These are phyloP conservation scores for Lamellibrachia satsuma DNA, from an alignment of 2,888 invertebrate genomes.

Conservation along the genomic window DNA sequence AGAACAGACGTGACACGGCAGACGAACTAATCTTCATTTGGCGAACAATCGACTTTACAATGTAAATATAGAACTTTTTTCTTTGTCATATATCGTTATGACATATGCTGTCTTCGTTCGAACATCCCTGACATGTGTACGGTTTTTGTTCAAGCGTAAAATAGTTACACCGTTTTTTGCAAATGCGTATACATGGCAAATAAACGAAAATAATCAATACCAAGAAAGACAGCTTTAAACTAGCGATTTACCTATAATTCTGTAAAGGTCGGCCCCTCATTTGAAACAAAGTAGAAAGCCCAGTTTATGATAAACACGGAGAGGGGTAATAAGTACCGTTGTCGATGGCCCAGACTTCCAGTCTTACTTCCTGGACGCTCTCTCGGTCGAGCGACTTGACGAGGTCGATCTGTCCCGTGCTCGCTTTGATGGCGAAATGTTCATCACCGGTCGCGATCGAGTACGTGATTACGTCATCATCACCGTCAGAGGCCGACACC, in stretches of 20 bases:
- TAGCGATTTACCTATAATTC: neutral
- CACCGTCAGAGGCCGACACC: conserved; percentile 23
- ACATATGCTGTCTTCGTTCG: no score
- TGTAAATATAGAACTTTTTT: no score
- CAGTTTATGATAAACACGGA: neutral
- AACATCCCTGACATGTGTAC: no score
- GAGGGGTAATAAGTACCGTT: neutral
- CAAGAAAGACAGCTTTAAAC: no score
- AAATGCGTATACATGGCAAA: no score
- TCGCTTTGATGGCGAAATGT: neutral
- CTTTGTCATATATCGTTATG: no score
- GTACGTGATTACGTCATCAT: conserved; percentile 24
- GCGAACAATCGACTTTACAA: no score
- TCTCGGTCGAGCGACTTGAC: conserved; percentile 3
- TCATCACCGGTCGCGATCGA: neutral
- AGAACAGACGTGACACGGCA: neutral
- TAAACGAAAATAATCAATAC: no score
- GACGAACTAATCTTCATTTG: no score
- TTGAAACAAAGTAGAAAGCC: neutral
- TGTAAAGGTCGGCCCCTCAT: neutral
- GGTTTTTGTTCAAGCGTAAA: no score
- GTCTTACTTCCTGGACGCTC: neutral
- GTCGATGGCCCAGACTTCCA: neutral
- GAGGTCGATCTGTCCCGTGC: neutral
- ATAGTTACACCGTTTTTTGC: no score